Conservation (phyloP, 2,113 vertebrate species). For the Callochromis pleurospilus region DNA sequence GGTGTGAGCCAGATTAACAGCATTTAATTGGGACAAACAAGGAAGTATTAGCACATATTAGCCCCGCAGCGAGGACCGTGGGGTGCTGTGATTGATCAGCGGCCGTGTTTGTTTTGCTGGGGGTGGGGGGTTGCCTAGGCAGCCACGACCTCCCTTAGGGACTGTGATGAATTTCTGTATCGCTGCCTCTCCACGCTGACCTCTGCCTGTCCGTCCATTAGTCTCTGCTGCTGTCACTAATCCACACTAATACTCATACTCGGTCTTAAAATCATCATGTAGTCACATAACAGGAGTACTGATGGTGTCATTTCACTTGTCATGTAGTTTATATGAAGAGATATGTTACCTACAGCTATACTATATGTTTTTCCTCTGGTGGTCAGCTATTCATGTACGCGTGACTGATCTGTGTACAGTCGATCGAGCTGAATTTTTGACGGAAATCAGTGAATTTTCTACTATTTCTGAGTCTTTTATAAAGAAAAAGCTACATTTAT, state of each 20-base stretch:
- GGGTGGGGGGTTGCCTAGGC: not conserved
- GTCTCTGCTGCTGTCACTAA: not conserved
- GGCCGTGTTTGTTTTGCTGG: not conserved
- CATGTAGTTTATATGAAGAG: not conserved
- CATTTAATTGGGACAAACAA: conserved; percentile 13
- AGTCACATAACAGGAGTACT: not conserved
- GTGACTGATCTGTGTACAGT: not conserved
- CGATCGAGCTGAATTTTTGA: not conserved
- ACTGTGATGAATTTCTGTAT: conserved; percentile 3
- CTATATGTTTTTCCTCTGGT: not conserved
- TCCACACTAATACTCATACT: not conserved
- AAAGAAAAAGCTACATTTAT: not conserved
- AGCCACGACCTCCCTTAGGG: not conserved
- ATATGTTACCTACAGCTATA: not conserved
- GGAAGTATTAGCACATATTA: conserved; percentile 17
- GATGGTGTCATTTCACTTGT: not conserved
- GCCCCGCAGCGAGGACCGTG: not conserved
- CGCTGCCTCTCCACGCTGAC: not conserved
- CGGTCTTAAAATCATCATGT: not conserved
- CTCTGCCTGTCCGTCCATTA: not conserved
- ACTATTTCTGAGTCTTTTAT: not conserved
- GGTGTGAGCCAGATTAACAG: conserved; percentile 4
- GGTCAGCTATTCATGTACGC: not conserved
- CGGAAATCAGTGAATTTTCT: not conserved
- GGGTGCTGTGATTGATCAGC: conserved; percentile 15